Evolutionary conservation across 1,140 invertebrate species (phyloP), one percentile per base, ranked within the genome.

Genomic region (Bathynomus jamesi): DNA sequence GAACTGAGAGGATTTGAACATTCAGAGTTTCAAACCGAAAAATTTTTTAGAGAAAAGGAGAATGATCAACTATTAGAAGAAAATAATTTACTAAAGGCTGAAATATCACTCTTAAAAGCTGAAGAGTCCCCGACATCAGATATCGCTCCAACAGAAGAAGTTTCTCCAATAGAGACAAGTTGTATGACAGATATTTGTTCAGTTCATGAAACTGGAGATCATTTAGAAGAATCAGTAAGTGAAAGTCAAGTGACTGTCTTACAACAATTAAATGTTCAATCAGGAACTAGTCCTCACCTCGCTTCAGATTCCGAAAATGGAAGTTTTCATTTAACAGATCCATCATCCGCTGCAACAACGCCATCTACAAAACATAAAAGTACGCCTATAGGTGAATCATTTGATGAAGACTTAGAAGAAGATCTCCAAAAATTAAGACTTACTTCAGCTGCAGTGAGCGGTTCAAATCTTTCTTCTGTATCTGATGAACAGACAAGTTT

Each of bases 81-180:
- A 53, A 80, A 88, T 88, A 78, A 85, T 53, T 53, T 53, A 21
- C 2, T 17, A 53, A 21, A 17, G 11, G 21, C 13, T 21, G 40
- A 3, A 11, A n/a, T n/a, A n/a, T n/a, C n/a, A n/a, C n/a, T n/a
- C n/a, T n/a, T n/a, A n/a, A 17, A 11, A 17, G 11, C 40, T 17
- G 40, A 17, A 11, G 40, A 53, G 2, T 17, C 11, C 40, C 21
- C 21, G 21, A 74, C 69, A 24, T 66, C 72, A 5, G 67, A 66
- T 63, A 69, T 70, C 5, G 30, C 30, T 32, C 28, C 61, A 27
- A 32, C 21, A 53, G 40, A 53, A 21, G 67, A 69, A 11, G 67
- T 69, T 8, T 69, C 67, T 13, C 67, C 67, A 21, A 69, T 69
- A 21, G 67, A 69, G 61, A 31, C 53, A 24, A 30, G 53, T 61